These are phyloP conservation scores for Delphinus delphis DNA, from an alignment of 2,113 vertebrate genomes.

Conservation along the genomic window DNA sequence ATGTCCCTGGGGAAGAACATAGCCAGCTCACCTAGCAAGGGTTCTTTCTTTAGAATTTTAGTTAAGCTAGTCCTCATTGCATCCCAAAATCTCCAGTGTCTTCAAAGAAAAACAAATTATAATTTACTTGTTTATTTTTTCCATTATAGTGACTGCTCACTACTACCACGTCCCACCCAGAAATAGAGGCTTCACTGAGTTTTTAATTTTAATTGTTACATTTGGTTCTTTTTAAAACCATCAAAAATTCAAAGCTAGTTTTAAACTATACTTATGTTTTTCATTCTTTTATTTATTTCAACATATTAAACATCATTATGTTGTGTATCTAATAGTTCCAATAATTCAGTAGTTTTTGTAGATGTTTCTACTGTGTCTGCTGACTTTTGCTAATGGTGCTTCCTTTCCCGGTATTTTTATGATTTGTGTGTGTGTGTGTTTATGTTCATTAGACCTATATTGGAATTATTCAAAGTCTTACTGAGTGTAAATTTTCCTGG, in stretches of 20 bases:
- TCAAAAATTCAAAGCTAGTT: neutral
- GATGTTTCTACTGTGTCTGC: neutral
- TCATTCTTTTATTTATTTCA: neutral
- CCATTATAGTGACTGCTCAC: neutral
- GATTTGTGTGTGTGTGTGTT: neutral
- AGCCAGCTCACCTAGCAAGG: neutral
- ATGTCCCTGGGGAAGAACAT: neutral
- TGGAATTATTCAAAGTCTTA: neutral
- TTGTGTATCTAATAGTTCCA: neutral
- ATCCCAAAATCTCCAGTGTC: neutral
- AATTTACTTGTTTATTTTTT: neutral
- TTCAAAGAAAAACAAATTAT: neutral
- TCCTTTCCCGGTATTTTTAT: neutral
- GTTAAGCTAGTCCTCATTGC: neutral
- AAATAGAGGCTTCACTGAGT: neutral
- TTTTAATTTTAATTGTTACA: neutral
- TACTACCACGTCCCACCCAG: neutral
- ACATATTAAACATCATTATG: neutral
- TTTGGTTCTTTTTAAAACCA: neutral
- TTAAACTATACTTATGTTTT: neutral
- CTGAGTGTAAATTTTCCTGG: neutral
- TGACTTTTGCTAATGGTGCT: neutral
- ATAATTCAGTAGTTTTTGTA: neutral
- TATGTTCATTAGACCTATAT: neutral
- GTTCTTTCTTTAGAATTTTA: neutral